phyloP scores from a whole-genome alignment of 2,888 invertebrate genomes.

The Asteroscopus sphinx region DNA sequence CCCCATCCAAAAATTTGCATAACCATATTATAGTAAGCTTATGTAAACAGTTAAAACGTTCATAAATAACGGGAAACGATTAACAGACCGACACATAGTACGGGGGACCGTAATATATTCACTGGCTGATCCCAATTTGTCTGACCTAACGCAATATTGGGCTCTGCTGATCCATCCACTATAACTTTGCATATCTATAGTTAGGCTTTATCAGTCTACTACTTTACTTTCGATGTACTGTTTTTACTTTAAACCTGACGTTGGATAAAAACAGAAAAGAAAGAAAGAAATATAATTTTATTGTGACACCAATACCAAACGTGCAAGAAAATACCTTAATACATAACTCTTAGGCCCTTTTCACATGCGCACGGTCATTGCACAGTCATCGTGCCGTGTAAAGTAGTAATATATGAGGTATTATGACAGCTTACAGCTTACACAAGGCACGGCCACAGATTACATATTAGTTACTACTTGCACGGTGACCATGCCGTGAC shows the following conservation, averaged over 20 bases:
- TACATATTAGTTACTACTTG: too few relatives aligned
- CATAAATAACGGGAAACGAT: constrained; percentile 87
- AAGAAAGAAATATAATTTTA: too few relatives aligned
- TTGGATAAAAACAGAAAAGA: constrained; percentile 3
- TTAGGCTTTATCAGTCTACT: constrained; percentile 43
- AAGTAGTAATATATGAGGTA: too few relatives aligned
- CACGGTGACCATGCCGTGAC: too few relatives aligned
- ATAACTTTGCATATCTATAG: constrained; percentile 70
- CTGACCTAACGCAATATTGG: constrained; percentile 88
- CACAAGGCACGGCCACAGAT: too few relatives aligned
- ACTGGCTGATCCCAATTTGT: constrained; percentile 88
- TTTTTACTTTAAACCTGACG: neutral
- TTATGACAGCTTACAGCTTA: too few relatives aligned
- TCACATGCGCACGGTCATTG: too few relatives aligned
- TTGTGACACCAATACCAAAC: too few relatives aligned
- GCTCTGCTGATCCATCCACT: constrained; percentile 67
- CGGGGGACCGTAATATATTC: constrained; percentile 87
- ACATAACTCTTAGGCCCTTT: too few relatives aligned
- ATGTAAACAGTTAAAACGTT: constrained; percentile 69
- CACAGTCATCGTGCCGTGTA: too few relatives aligned
- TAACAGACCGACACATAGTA: constrained; percentile 86
- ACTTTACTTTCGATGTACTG: constrained; percentile 8
- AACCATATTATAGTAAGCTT: constrained; percentile 49
- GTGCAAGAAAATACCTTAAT: too few relatives aligned
- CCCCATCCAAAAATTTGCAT: constrained; percentile 39